phyloP scores from a whole-genome alignment of 2,888 invertebrate species.

The Lutraria lutraria region DNA sequence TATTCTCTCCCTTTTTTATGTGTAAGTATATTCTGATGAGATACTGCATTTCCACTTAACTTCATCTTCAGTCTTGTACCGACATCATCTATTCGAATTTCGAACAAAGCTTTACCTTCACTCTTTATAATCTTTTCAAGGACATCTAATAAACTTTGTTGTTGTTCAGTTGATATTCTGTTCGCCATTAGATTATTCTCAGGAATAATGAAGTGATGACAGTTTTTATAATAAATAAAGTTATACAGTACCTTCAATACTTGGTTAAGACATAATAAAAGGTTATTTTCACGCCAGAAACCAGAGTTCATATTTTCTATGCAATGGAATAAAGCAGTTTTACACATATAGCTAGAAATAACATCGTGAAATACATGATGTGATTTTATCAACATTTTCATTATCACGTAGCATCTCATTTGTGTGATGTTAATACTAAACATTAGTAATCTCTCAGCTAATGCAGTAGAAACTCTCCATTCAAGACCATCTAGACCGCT shows the following conservation, averaged over 20 bases:
- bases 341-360: slow-evolving; percentile 24
- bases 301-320: background rate
- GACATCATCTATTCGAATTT: background rate
- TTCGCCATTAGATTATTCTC: slow-evolving; percentile 20
- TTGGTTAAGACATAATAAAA: background rate
- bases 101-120: background rate
- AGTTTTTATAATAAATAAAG: background rate
- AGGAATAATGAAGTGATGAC: slow-evolving; percentile 25
- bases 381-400: slow-evolving; percentile 19
- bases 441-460: slow-evolving; percentile 17
- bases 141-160: background rate
- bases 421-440: slow-evolving; percentile 11
- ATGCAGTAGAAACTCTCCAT: slow-evolving; percentile 28
- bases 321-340: background rate
- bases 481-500: background rate
- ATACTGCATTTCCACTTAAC: background rate
- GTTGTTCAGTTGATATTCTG: background rate
- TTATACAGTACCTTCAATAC: background rate
- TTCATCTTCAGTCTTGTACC: background rate
- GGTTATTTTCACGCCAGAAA: slow-evolving; percentile 14
- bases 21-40: background rate
- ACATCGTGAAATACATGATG: background rate
- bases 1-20: background rate
- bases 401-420: background rate
- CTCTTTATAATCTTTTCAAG: background rate